These are phyloP conservation scores for Felis chaus DNA, from an alignment of 2,113 vertebrate genomes.

Conservation along the genomic window DNA sequence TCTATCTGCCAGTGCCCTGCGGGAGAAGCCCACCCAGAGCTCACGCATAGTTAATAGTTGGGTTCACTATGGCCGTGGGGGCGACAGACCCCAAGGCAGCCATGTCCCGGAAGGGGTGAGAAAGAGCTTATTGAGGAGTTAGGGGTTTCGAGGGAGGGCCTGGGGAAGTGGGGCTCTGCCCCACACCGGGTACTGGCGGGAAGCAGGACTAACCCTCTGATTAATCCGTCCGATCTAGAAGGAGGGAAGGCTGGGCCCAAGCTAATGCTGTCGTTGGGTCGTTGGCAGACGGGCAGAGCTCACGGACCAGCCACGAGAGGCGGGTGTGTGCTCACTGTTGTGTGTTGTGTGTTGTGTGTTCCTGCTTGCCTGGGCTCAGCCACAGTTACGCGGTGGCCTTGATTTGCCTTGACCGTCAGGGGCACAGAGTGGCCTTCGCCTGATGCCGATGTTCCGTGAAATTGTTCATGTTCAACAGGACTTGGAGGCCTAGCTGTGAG, in stretches of 20 bases:
- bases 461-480: not conserved
- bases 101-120: accelerated
- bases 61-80: accelerated
- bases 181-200: accelerated
- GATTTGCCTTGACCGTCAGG: not conserved
- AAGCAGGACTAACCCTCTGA: not conserved
- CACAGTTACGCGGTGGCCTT: accelerated
- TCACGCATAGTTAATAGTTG: not conserved
- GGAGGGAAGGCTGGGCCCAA: not conserved
- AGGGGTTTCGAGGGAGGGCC: not conserved
- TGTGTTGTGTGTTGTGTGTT: too few relatives aligned
- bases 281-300: not conserved
- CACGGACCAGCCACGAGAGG: not conserved
- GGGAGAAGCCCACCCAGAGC: not conserved
- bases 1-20: accelerated
- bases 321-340: not conserved
- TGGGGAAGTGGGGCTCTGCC: not conserved
- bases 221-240: not conserved
- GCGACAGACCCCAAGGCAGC: accelerated
- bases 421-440: not conserved
- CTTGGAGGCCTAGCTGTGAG: accelerated
- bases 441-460: not conserved
- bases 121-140: not conserved
- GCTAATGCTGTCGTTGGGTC: not conserved
- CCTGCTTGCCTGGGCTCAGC: accelerated